phyloP scores from a whole-genome alignment of 2,113 vertebrate genomes.

The Myodes glareolus region DNA sequence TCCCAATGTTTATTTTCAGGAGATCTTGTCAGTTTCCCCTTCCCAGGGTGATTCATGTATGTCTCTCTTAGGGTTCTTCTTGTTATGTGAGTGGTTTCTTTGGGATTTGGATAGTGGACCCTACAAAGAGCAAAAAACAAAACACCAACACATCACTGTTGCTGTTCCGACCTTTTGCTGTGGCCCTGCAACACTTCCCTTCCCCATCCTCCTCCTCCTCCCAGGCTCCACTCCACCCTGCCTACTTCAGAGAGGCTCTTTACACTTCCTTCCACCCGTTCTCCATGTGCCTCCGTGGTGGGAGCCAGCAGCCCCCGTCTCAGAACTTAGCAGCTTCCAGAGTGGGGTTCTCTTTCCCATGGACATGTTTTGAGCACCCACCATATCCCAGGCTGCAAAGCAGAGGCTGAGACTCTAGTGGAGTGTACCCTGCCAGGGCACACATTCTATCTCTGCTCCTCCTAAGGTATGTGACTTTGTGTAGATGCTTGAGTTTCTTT shows the following conservation, averaged over 20 bases:
- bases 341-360: background rate
- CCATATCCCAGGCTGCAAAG: background rate
- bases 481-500: background rate
- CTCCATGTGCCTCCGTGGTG: background rate
- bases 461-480: background rate
- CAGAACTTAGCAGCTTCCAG: background rate
- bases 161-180: background rate
- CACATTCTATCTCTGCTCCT: background rate
- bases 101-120: too few species aligned
- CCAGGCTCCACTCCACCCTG: background rate
- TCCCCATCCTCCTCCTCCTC: background rate
- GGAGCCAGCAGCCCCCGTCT: background rate
- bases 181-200: background rate
- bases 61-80: too few species aligned
- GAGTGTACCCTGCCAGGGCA: background rate
- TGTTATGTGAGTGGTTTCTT: too few species aligned
- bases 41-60: too few species aligned
- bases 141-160: too few species aligned
- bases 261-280: background rate
- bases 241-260: slow-evolving; percentile 31
- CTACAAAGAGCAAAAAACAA: too few species aligned
- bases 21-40: too few species aligned
- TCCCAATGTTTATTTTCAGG: too few species aligned
- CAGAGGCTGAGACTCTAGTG: background rate
- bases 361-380: background rate